Evolutionary conservation across 2,888 invertebrate genomes (phyloP), one percentile per base, ranked within the genome.

Genomic region (Ennomos erosarius): DNA sequence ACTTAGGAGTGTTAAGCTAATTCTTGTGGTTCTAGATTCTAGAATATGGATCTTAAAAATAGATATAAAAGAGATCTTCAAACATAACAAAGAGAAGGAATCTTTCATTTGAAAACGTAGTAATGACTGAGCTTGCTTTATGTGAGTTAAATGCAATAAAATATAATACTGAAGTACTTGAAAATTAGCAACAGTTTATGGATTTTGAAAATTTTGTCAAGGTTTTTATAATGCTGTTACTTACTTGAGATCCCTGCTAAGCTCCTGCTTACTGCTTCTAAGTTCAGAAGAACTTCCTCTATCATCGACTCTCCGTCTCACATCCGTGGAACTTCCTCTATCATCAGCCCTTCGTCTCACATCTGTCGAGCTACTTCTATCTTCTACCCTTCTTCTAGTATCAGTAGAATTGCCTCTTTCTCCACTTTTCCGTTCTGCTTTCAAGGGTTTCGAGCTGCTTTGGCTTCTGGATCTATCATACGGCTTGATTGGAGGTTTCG

Each of bases 371-470:
- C 53, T 81, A 74, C 56, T 76, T 69, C 64, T 62, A n/a, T 59
- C 55, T n/a, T 59, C 59, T 8, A 45, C 11, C 13, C 46, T 50
- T n/a, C 45, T 45, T 36, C 60, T 51, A 2, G 70, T 45, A 39
- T 68, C 80, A 59, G 43, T 73, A 66, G 42, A 65, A 47, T 44
- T 80, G 75, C 52, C 76, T 48, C 62, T 60, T 33, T 68, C 68
- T 0, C 53, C 67, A n/a, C 59, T 67, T 10, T 52, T 51, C 40
- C 55, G 64, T 10, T 65, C 67, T 10, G 54, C 62, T 57, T 87
- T 90, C 66, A 90, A 68, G 1, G 90, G 91, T 76, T 92, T 92
- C 1, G 90, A 88, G 53, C 89, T 90, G 73, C 92, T 90, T 67
- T 92, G 90, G 75, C 90, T 92, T 44, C 92, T 82, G 0, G 88